Conservation (phyloP, 2,113 vertebrate species). For the Rhipidura dahli region DNA sequence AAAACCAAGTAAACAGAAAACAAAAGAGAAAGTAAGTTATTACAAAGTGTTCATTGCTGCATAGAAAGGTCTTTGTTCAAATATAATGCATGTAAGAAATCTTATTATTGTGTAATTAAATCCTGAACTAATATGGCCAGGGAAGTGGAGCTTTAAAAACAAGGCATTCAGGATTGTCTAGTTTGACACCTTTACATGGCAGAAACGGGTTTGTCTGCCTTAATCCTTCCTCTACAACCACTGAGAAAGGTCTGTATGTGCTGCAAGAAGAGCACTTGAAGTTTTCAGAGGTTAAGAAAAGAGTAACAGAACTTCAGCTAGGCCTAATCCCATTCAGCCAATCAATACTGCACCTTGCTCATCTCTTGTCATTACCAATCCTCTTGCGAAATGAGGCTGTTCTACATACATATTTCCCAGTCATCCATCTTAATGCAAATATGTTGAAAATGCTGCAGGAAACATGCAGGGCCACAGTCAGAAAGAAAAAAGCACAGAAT, state of each 20-base stretch:
- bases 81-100: background rate
- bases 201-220: constrained; percentile 12
- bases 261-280: background rate
- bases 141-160: background rate
- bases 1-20: background rate
- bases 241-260: background rate
- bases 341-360: background rate
- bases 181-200: background rate
- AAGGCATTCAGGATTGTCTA: constrained; percentile 49
- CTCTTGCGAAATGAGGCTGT: background rate
- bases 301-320: background rate
- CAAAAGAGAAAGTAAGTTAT: background rate
- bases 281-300: background rate
- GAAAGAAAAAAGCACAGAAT: background rate
- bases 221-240: background rate
- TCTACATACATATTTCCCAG: background rate
- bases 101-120: constrained; percentile 16
- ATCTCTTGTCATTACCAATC: background rate
- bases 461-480: background rate
- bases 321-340: background rate
- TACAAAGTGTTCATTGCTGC: background rate
- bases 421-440: background rate
- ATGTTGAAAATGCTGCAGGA: background rate
- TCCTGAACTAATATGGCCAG: background rate
- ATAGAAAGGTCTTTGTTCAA: background rate